A percentile compares a stretch with the other conserved stretches of the same genome.
Conservation (phyloP, 2,113 vertebrate genomes). For the Pelodiscus sinensis region DNA sequence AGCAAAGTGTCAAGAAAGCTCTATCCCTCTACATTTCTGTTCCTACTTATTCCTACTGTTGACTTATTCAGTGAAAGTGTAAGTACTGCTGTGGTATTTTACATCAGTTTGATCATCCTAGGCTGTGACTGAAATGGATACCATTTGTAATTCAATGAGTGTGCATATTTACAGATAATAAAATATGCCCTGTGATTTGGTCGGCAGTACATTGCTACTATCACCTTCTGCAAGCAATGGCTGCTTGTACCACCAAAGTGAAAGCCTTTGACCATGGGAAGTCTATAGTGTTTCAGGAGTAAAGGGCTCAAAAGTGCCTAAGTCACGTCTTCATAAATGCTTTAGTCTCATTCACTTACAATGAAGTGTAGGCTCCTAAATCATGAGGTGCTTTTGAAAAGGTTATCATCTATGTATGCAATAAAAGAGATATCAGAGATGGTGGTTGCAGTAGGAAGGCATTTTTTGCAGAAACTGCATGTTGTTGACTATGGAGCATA, state of each 20-base stretch:
- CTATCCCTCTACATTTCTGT: neutral
- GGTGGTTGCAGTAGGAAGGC: rapidly evolving
- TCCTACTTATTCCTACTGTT: neutral
- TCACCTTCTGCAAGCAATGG: neutral
- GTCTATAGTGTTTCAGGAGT: neutral
- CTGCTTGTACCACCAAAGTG: neutral
- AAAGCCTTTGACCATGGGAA: neutral
- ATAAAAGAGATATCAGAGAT: neutral
- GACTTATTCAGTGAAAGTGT: neutral
- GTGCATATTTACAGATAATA: neutral
- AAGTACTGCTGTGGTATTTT: neutral
- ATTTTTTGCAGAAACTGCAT: neutral
- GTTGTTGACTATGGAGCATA: neutral
- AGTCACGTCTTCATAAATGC: neutral
- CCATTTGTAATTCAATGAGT: neutral
- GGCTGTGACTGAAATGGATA: slow-evolving; percentile 11
- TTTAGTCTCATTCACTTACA: neutral
- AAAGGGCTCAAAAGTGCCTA: neutral
- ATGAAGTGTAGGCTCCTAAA: neutral
- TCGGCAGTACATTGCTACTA: neutral
- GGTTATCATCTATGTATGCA: neutral
- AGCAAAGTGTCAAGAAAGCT: rapidly evolving
- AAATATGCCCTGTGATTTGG: neutral
- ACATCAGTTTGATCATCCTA: rapidly evolving
- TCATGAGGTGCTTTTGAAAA: neutral